Base-by-base conservation (phyloP, 2,797 vertebrate species). In the Mus caroli region DNA sequence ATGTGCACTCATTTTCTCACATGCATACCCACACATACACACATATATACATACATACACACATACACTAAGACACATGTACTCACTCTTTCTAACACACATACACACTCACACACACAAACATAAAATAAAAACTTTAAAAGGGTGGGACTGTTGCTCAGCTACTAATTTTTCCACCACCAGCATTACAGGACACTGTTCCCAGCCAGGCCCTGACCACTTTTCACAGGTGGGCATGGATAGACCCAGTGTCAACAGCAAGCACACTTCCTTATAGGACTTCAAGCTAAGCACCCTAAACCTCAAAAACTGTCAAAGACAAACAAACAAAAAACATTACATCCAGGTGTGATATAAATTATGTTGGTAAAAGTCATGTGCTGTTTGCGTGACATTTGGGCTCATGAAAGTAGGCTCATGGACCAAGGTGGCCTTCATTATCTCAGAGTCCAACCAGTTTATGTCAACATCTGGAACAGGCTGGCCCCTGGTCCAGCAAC, bases 131-230 rank as follows among this genome's bases (percentile, higher is more conserved):
- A 84, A 43, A 43, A 86, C 58, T 31, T 22, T 84, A 52, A 86
- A 69, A 1, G 4, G 6, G 40, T 3, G 0, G 3, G 14, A 50
- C 8, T 13, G 0, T 0, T 9, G 10, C 75, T 34, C 75, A 50
- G 12, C 3, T 43, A 15, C 52, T 6, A 37, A n/a, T 19, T 56
- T 11, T 17, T n/a, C 28, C 0, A 43, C 2, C 76, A 52, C 31
- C 17, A 6, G 9, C 15, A 10, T n/a, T 34, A 12, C 10, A 4
- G 34, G 43, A 37, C 54, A 28, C 11, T 34, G 5, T 20, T 50
- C 54, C 19, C 2, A 10, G 28, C 50, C 76, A 60, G 37, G 50
- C 9, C 4, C 77, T 19, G 5, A 20, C 26, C 58, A 0, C 3
- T 10, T 0, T 3, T 4, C 0, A 82, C 24, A 69, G 62, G 76